Percentiles rank a stretch among this genome's conserved stretches.
Evolutionary conservation across 2,797 vertebrate genomes (phyloP).

Genomic region (Pelobates cultripes): DNA sequence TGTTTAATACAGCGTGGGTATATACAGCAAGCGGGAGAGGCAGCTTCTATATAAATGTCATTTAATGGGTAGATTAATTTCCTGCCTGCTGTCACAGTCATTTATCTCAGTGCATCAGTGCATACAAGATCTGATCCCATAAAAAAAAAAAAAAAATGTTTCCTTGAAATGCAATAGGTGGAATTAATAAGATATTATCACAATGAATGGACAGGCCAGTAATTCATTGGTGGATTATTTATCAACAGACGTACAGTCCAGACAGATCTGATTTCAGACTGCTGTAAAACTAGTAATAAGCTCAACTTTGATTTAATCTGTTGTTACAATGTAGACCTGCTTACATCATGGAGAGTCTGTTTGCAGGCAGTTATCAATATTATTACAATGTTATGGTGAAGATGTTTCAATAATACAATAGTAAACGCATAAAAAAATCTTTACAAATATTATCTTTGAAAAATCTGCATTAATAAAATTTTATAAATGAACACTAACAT

Average conservation of each 20-base stretch:
- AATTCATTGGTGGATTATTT: constrained; percentile 2
- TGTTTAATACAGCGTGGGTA: constrained; percentile 1
- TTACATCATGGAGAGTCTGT: background rate
- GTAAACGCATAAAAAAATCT: background rate
- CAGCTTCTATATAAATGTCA: constrained; percentile 1
- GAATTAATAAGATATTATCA: constrained; percentile 21
- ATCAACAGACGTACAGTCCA: background rate
- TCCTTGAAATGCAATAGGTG: constrained; percentile 22
- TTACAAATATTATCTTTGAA: too few species aligned
- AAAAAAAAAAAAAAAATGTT: constrained; percentile 10
- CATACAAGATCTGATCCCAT: constrained; percentile 24
- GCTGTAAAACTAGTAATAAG: background rate
- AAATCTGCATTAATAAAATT: too few species aligned
- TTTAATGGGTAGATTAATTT: constrained; percentile 33
- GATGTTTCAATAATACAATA: background rate
- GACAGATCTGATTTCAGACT: background rate
- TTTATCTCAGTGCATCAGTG: constrained; percentile 42
- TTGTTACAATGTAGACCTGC: background rate
- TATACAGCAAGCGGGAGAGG: background rate
- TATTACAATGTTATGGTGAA: background rate
- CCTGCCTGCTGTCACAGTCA: constrained; percentile 12
- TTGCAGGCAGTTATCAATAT: too few species aligned
- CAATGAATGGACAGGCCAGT: constrained; percentile 24
- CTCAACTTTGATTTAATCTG: too few species aligned
- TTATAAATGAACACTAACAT: too few species aligned